Evolutionary conservation across 2,113 vertebrate genomes (phyloP), one percentile per base, ranked within the genome.

Genomic region (Notechis scutatus): DNA sequence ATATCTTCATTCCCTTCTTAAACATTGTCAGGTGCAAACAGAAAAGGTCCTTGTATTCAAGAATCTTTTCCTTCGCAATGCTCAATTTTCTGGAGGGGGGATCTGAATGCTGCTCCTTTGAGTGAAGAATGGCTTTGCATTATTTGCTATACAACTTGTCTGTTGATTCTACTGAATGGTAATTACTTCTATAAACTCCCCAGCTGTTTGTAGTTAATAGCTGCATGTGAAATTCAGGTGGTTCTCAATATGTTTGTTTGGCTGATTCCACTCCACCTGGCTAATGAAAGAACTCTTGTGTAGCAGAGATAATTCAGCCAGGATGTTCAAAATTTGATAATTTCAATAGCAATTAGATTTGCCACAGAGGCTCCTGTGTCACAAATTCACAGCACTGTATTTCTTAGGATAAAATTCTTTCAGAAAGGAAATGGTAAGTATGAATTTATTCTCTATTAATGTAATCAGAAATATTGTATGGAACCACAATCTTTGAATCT

Each of bases 321-420:
- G 55, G 61, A 93, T 92, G 90, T 93, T 55, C 85, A 93, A 64
- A 91, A 89, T 39, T 45, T 93, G 69, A 93, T 93, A 69, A 91
- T 91, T 93, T 93, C 93, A 93, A 89, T 85, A 91, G 93, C 93
- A 93, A 61, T 93, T 93, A 89, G 55, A 89, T 93, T 91, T 89
- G 87, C 74, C 69, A 89, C 90, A 89, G 54, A 89, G 39, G 59
- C 90, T 91, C 87, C 90, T 59, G 59, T 9, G 45, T 89, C 64
- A 93, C 23, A 81, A 93, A 91, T 91, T 88, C 87, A 91, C 92
- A 93, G 55, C 52, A 54, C 81, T 64, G 89, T 90, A 93, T 56
- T 87, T 90, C 89, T 87, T 54, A 39, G 92, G 89, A 59, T 93
- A 89, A 54, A 93, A 90, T 90, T 21, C n/a, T 91, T 93, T 93